Conservation (phyloP, 2,888 invertebrate species). For the Nowickia ferox region DNA sequence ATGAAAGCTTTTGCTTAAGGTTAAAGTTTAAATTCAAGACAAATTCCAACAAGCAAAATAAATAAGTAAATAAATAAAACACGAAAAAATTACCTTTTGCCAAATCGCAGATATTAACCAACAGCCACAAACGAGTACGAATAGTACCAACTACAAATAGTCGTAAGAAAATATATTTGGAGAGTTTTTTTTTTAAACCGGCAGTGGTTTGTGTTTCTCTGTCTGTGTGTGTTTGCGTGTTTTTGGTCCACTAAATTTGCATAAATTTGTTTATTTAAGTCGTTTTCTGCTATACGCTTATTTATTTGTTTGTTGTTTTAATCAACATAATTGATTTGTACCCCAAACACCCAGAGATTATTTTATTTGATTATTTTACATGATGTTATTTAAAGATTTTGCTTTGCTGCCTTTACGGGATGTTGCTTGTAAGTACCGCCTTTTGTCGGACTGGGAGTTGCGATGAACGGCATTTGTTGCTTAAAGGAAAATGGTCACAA, state of each 20-base stretch:
- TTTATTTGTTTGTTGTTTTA: conserved; percentile 57
- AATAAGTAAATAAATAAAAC: conserved; percentile 10
- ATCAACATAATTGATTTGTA: conserved; percentile 71
- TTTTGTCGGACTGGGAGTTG: conserved; percentile 42
- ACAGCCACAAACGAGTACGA: background rate
- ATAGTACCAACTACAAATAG: background rate
- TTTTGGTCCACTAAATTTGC: conserved; percentile 59
- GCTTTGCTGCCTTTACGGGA: conserved; percentile 13
- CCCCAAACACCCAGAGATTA: conserved; percentile 66
- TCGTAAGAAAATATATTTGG: conserved; percentile 20
- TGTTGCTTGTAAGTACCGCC: background rate
- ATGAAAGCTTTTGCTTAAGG: conserved; percentile 57
- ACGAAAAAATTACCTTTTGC: conserved; percentile 37
- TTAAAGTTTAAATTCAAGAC: conserved; percentile 67
- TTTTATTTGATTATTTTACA: conserved; percentile 57
- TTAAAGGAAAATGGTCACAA: conserved; percentile 24
- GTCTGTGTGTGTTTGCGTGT: conserved; percentile 14
- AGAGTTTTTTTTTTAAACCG: conserved; percentile 40
- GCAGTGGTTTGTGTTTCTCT: background rate
- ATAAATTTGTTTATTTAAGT: conserved; percentile 66
- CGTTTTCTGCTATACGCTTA: conserved; percentile 20
- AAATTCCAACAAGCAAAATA: conserved; percentile 14
- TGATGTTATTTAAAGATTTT: conserved; percentile 51
- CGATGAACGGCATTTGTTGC: conserved; percentile 33
- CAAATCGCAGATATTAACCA: conserved; percentile 43